These are phyloP conservation scores for Marasmarcha lunaedactyla DNA, from an alignment of 2,888 invertebrate species.

Conservation along the genomic window DNA sequence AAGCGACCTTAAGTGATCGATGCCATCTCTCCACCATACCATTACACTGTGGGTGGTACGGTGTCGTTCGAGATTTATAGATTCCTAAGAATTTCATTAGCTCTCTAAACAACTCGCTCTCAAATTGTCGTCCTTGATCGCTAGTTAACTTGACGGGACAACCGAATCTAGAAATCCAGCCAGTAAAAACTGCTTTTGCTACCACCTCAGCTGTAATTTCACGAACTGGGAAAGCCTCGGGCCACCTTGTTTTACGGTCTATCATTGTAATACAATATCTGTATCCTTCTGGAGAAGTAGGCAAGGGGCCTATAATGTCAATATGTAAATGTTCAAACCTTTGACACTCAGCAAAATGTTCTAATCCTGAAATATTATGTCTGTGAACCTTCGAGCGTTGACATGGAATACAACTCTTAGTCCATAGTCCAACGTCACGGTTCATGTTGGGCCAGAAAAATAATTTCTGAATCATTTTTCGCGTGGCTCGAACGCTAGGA, in stretches of 20 bases:
- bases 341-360: neutral
- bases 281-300: slow-evolving; percentile 8
- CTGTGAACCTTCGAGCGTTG: slow-evolving; percentile 10
- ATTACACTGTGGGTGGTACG: slow-evolving; percentile 17
- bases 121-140: slow-evolving; percentile 15
- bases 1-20: slow-evolving; percentile 15
- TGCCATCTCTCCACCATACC: slow-evolving; percentile 19
- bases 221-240: slow-evolving; percentile 15
- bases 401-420: slow-evolving; percentile 5
- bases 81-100: slow-evolving; percentile 11
- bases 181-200: slow-evolving; percentile 12
- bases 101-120: slow-evolving; percentile 23
- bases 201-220: slow-evolving; percentile 17
- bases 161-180: slow-evolving; percentile 16
- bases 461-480: slow-evolving; percentile 2
- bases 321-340: slow-evolving; percentile 10
- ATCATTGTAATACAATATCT: slow-evolving; percentile 16
- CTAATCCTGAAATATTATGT: slow-evolving; percentile 4
- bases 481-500: slow-evolving; percentile 9
- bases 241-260: slow-evolving; percentile 12
- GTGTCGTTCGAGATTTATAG: slow-evolving; percentile 8
- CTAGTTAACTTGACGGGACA: slow-evolving; percentile 15
- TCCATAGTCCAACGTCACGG: slow-evolving; percentile 8
- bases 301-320: slow-evolving; percentile 11
- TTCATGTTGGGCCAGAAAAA: slow-evolving; percentile 12